Evolutionary conservation across 2,888 invertebrate genomes (phyloP).

Genomic region (Stegana nigrithorax): DNA sequence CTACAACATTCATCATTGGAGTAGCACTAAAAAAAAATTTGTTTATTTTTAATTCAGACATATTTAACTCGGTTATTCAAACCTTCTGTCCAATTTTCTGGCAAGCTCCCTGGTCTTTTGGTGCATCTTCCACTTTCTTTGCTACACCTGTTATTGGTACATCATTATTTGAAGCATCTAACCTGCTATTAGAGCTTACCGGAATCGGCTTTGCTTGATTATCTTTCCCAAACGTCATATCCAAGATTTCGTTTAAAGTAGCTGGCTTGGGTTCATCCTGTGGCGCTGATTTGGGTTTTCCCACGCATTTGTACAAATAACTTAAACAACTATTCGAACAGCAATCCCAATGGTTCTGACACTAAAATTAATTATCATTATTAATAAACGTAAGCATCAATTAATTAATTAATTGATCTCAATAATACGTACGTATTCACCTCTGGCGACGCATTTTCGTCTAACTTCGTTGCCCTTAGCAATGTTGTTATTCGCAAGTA

Average conservation of each 20-base stretch:
- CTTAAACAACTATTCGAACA: constrained; percentile 63
- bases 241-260: constrained; percentile 32
- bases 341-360: constrained; percentile 62
- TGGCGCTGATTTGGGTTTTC: not conserved
- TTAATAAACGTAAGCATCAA: not conserved
- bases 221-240: constrained; percentile 31
- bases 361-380: constrained; percentile 42
- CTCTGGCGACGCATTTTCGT: constrained; percentile 38
- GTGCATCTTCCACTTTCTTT: not conserved
- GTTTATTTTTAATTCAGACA: not conserved
- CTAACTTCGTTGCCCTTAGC: not conserved
- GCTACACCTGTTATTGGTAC: not conserved
- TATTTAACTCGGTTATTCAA: constrained; percentile 4
- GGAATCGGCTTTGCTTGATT: not conserved
- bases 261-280: not conserved
- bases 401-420: not conserved
- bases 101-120: too few relatives aligned
- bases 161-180: not conserved
- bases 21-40: constrained; percentile 52
- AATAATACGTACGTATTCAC: constrained; percentile 52
- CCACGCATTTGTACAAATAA: constrained; percentile 53
- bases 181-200: not conserved
- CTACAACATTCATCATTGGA: constrained; percentile 57
- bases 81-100: constrained; percentile 46
- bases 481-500: too few relatives aligned